A percentile compares a stretch with the other conserved stretches of the same genome.
Conservation (phyloP, 2,888 invertebrate species). For the Resseliella maxima region DNA sequence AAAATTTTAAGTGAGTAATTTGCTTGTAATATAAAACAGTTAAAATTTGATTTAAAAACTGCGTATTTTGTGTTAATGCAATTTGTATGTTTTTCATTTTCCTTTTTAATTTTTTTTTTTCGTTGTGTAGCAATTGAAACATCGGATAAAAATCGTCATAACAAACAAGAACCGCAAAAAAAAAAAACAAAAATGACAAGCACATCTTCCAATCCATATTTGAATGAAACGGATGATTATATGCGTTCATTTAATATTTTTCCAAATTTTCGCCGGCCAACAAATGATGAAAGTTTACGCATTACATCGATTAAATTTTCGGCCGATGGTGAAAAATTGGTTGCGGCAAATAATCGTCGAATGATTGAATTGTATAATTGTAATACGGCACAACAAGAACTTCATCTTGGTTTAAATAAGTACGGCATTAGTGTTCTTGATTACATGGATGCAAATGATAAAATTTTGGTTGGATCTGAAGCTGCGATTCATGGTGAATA, state of each 20-base stretch:
- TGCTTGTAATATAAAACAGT: too few relatives aligned
- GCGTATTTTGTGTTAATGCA: too few relatives aligned
- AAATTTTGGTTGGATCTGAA: not conserved
- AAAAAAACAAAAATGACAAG: not conserved
- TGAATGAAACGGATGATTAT: not conserved
- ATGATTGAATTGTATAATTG: not conserved
- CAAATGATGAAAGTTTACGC: not conserved
- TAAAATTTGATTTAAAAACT: too few relatives aligned
- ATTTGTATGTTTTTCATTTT: too few relatives aligned
- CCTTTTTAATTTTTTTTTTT: too few relatives aligned
- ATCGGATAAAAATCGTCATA: too few relatives aligned
- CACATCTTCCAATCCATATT: not conserved
- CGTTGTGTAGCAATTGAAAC: too few relatives aligned
- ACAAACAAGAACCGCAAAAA: too few relatives aligned
- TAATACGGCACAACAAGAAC: not conserved
- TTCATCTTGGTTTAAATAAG: not conserved
- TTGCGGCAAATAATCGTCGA: not conserved
- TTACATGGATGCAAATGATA: not conserved
- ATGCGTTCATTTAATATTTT: not conserved
- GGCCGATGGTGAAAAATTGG: not conserved
- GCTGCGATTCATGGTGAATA: not conserved
- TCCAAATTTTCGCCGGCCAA: not conserved
- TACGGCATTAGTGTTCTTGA: not conserved
- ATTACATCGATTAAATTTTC: not conserved
- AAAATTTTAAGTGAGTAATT: too few relatives aligned